Evolutionary conservation across 2,888 invertebrate species (phyloP), one percentile per base, ranked within the genome.

Genomic region (Agrotis ipsilon): DNA sequence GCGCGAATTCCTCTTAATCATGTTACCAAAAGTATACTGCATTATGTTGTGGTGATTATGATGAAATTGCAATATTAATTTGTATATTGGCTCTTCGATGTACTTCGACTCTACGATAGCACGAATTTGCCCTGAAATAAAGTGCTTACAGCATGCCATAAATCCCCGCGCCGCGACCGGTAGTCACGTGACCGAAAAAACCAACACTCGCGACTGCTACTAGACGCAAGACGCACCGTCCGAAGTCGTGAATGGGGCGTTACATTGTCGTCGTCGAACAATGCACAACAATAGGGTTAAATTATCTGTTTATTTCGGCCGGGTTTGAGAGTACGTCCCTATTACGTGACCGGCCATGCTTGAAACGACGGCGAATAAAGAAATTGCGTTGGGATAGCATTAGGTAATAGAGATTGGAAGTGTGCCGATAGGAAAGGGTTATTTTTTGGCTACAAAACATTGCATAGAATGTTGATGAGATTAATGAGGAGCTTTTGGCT

Each of bases 291-390:
- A 49, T 9, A 72, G 59, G 43, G n/a, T 72, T 60, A 39, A 46
- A 32, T 18, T 27, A 72, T 60, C n/a, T 14, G 43, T 72, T 59
- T 72, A 72, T 72, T 51, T 21, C 2, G 13, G 49, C 48, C 43
- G 43, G 43, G 43, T 49, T 69, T 27, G 61, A 43, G 1, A 19
- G 19, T n/a, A 45, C n/a, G 39, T 24, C 52, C 51, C 24, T 51
- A 24, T 71, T 71, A 39, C 39, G 46, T 51, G 27, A 67, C 43
- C 24, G 11, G 21, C 16, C 24, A 21, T 70, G 32, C 54, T 54
- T 2, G 19, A 51, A 39, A 9, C 16, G 6, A 16, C 5, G 21
- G 32, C 9, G 27, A 24, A 46, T 54, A 32, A n/a, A 14, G 14
- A 13, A 21, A 18, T n/a, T 21, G 21, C 19, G n/a, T 21, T 16